These are phyloP conservation scores for Drosophila leonis DNA, from an alignment of 2,888 invertebrate species.

Conservation along the genomic window DNA sequence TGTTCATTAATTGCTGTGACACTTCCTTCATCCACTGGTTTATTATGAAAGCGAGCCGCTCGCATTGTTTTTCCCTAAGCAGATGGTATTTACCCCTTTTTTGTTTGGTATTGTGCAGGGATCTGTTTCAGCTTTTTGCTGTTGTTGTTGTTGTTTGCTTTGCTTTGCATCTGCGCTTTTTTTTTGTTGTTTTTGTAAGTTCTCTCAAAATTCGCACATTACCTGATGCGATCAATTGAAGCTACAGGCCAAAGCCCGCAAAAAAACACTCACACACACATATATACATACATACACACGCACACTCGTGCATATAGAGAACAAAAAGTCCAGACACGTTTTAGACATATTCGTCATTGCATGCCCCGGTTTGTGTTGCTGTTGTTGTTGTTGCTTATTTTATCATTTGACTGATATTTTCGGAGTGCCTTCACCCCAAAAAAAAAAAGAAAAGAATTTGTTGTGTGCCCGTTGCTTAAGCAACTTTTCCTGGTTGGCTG, in stretches of 20 bases:
- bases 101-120: conserved; percentile 11
- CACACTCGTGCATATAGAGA: conserved; percentile 13
- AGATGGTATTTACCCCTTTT: conserved; percentile 43
- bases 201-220: conserved; percentile 48
- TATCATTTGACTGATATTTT: conserved; percentile 79
- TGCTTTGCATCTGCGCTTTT: conserved; percentile 64
- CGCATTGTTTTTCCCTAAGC: conserved; percentile 10
- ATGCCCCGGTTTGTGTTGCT: conserved; percentile 53
- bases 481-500: conserved; percentile 62
- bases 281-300: no score
- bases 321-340: conserved; percentile 69
- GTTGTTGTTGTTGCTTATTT: conserved; percentile 62
- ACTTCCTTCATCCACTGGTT: conserved; percentile 16
- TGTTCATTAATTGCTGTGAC: conserved; percentile 21
- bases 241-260: conserved; percentile 40
- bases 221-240: conserved; percentile 72
- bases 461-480: conserved; percentile 50
- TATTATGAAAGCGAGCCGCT: background rate
- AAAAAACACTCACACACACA: conserved; percentile 21
- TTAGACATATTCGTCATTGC: conserved; percentile 69
- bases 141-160: conserved; percentile 4
- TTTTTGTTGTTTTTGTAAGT: conserved; percentile 28
- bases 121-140: conserved; percentile 20
- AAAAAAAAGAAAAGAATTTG: conserved; percentile 18
- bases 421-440: conserved; percentile 74